phyloP scores from a whole-genome alignment of 2,888 invertebrate species.

The Octodonta nipae region DNA sequence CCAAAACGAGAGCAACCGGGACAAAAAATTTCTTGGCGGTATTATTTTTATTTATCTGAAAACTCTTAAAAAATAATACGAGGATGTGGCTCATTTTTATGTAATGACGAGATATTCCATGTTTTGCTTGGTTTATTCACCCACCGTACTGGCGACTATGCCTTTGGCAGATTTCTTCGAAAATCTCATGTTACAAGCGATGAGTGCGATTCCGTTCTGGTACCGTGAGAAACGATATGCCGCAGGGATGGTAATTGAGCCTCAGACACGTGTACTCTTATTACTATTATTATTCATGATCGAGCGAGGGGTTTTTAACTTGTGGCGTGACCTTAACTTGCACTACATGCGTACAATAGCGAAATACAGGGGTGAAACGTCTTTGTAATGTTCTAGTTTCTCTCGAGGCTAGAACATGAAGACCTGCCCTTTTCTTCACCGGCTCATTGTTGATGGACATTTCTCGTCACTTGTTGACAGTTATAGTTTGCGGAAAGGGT shows the following conservation, averaged over 20 bases:
- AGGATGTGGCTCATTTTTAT: too few species aligned
- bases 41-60: too few species aligned
- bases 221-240: too few species aligned
- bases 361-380: constrained; percentile 5
- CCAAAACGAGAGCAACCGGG: too few species aligned
- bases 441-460: constrained; percentile 12
- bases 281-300: constrained; percentile 21
- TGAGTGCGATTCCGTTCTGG: too few species aligned
- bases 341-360: constrained; percentile 6
- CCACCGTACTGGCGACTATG: too few species aligned
- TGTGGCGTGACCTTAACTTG: constrained; percentile 25
- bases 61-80: too few species aligned
- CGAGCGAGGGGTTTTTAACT: constrained; percentile 23
- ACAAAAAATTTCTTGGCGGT: too few species aligned
- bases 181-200: too few species aligned
- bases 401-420: constrained; percentile 1
- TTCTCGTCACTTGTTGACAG: constrained; percentile 18
- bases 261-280: constrained; percentile 18
- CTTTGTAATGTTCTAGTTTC: constrained; percentile 2
- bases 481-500: constrained; percentile 18
- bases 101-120: too few species aligned
- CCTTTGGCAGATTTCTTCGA: too few species aligned
- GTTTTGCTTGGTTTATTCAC: too few species aligned
- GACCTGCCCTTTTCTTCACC: not conserved
- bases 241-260: constrained; percentile 20